Evolutionary conservation across 2,888 invertebrate species (phyloP).

Genomic region (Eilema depressum): DNA sequence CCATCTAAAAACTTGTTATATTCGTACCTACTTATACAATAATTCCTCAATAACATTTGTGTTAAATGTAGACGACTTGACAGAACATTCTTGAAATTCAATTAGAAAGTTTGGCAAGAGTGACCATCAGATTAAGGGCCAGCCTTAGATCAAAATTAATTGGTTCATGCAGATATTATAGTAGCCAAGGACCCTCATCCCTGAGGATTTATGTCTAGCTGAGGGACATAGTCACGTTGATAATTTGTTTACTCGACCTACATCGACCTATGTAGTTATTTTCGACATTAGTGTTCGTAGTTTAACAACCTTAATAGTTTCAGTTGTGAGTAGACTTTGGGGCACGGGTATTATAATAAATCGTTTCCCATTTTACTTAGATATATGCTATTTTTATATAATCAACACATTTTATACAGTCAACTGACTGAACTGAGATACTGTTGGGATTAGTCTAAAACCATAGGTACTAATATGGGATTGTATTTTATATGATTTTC

Average conservation of each 20-base stretch:
- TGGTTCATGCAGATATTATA: slow-evolving; percentile 83
- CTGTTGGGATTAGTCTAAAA: no score
- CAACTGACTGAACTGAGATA: no score
- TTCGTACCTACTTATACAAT: no score
- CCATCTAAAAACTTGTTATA: neutral
- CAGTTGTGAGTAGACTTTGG: neutral
- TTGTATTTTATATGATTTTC: no score
- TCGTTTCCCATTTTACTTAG: no score
- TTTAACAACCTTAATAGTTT: neutral
- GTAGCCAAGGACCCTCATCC: slow-evolving; percentile 76
- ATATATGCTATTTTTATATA: no score
- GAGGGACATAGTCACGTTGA: slow-evolving; percentile 55
- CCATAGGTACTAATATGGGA: no score
- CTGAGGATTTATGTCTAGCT: slow-evolving; percentile 74
- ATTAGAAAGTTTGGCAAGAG: slow-evolving; percentile 74
- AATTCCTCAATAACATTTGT: slow-evolving; percentile 28
- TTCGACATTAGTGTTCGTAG: neutral
- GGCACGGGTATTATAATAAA: no score
- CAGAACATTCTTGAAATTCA: slow-evolving; percentile 67
- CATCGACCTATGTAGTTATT: neutral
- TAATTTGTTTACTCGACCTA: slow-evolving; percentile 40
- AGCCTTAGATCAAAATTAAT: slow-evolving; percentile 80
- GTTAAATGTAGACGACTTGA: slow-evolving; percentile 57
- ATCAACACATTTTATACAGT: no score
- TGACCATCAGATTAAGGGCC: slow-evolving; percentile 83